phyloP scores from a whole-genome alignment of 2,113 vertebrate species.

The Rafetus swinhoei region DNA sequence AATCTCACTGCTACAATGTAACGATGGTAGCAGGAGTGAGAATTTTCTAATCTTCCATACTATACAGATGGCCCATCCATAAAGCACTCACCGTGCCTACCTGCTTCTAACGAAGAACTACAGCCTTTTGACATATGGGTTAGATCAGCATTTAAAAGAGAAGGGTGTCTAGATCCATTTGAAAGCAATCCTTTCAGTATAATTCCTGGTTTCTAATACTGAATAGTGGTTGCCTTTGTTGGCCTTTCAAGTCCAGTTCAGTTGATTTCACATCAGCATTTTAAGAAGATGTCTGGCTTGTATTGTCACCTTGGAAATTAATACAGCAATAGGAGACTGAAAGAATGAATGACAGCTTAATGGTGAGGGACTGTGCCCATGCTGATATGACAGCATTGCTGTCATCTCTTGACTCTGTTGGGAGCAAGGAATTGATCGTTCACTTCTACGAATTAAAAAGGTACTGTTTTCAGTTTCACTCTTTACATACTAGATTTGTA shows the following conservation, averaged over 20 bases:
- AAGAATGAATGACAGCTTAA: neutral
- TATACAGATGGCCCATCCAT: neutral
- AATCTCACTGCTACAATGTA: neutral
- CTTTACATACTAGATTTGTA: neutral
- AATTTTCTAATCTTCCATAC: too few relatives aligned
- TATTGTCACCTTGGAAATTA: neutral
- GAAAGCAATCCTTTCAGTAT: neutral
- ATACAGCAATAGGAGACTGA: neutral
- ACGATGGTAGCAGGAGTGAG: neutral
- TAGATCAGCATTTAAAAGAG: neutral
- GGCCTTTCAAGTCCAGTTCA: neutral
- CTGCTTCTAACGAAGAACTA: neutral
- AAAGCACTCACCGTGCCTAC: neutral
- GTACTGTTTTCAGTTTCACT: neutral
- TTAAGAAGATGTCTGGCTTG: neutral
- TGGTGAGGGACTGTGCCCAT: neutral
- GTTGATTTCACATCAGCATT: neutral
- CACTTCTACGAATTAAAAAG: neutral
- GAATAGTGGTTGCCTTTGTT: neutral
- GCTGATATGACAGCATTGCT: neutral
- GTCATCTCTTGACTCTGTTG: neutral
- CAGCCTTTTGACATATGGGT: neutral
- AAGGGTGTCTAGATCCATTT: neutral
- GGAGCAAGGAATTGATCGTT: neutral
- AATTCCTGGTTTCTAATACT: neutral